Base-by-base conservation (phyloP, 2,113 vertebrate genomes). In the Rhinolophus ferrumequinum region DNA sequence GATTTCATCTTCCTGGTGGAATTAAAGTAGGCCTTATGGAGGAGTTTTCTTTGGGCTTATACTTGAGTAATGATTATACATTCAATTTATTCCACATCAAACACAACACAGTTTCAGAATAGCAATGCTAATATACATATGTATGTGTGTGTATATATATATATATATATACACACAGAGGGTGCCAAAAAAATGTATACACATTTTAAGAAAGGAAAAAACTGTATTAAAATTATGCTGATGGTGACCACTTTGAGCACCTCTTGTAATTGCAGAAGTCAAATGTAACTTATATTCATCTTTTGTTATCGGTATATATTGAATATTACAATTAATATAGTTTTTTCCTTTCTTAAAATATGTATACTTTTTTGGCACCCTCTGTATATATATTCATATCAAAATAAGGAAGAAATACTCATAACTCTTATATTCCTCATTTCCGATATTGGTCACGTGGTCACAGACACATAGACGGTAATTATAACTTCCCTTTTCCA, bases 321-420 rank as follows among this genome's bases (percentile, higher is more conserved):
- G 47, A 50, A 13, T 50, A 50, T 50, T 50, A 50, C 47, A 50
- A 50, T 50, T 50, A 50, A 50, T 50, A 50, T 13, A 50, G 47
- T 50, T 50, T 50, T 44, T 50, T 50, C 47, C 47, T 50, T 50
- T 13, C 47, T 50, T 50, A 50, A 50, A 50, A 50, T 50, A 11
- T 50, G 47, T 50, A 50, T 50, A 13, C 47, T 50, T 50, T 50
- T 50, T 50, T 50, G 47, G 47, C 10, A 50, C 47, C 47, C 47
- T 50, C 47, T 50, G 10, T 50, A 2, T 50, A 41, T 58, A 80
- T 18, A 88, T n/a, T 80, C 76, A 89, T 7, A 60, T 60, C n/a
- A 75, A 86, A 93, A 66, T 66, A 70, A 89, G 33, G 30, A 94
- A 94, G 28, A 93, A 73, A 35, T 24, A 47, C 35, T 50, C n/a